Conservation (phyloP, 2,888 invertebrate species). For the Diploptera punctata region DNA sequence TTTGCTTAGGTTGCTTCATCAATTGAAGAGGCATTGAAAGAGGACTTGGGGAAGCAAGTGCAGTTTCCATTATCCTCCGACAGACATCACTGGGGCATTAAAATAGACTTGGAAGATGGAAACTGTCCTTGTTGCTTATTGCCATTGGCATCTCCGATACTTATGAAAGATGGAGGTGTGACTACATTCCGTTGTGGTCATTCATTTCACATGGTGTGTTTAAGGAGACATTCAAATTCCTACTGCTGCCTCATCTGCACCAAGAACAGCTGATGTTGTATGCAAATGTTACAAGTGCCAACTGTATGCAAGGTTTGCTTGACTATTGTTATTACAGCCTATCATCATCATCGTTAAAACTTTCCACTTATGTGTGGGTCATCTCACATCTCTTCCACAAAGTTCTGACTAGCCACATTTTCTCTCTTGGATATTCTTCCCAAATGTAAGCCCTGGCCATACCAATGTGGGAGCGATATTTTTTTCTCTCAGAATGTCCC, state of each 20-base stretch:
- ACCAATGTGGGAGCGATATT: no score
- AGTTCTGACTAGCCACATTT: no score
- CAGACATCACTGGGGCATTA: conserved; percentile 60
- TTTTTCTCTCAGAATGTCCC: no score
- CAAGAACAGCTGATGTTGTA: conserved; percentile 8
- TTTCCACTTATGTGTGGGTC: no score
- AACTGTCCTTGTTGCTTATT: conserved; percentile 61
- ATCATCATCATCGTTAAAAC: no score
- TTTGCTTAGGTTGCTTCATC: conserved; percentile 6
- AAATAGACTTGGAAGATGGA: conserved; percentile 48
- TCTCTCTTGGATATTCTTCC: no score
- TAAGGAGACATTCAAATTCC: conserved; percentile 46
- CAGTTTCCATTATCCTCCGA: not conserved
- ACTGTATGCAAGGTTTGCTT: no score
- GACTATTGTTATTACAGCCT: no score
- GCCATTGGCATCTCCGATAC: conserved; percentile 63
- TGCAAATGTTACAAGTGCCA: no score
- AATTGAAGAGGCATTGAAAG: conserved; percentile 16
- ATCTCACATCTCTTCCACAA: no score
- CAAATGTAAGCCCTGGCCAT: no score
- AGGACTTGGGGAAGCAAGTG: not conserved
- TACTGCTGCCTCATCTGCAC: conserved; percentile 4
- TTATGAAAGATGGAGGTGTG: conserved; percentile 66
- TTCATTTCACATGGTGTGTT: conserved; percentile 66
- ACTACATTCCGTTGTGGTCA: conserved; percentile 69